Evolutionary conservation across 2,888 invertebrate species (phyloP).

Genomic region (Netelia virgata): DNA sequence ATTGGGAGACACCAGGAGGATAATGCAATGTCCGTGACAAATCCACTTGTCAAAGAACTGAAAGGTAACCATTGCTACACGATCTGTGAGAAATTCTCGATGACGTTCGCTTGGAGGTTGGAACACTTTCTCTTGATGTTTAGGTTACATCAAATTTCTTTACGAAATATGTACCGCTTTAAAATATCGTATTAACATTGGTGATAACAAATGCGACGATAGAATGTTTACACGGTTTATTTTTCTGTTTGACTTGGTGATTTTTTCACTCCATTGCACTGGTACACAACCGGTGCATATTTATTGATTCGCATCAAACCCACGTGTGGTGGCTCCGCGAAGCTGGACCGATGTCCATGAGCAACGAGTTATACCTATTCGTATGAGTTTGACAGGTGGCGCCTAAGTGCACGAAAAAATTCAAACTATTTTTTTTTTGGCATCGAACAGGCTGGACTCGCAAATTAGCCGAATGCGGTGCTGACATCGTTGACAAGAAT

Average conservation of each 20-base stretch:
- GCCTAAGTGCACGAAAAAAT: background rate
- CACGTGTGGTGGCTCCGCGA: conserved; percentile 10
- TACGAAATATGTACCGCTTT: background rate
- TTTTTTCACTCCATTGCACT: conserved; percentile 45
- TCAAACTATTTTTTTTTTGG: conserved; percentile 10
- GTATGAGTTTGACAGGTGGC: conserved; percentile 25
- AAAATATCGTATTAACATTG: conserved; percentile 6
- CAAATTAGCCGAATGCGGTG: conserved; percentile 82
- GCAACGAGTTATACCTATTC: background rate
- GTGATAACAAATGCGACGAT: background rate
- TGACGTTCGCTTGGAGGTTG: conserved; percentile 58
- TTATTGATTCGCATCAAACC: conserved; percentile 55
- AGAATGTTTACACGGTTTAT: background rate
- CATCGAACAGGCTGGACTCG: conserved; percentile 82
- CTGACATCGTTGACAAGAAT: conserved; percentile 85
- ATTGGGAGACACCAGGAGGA: conserved; percentile 35
- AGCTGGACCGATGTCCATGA: conserved; percentile 28
- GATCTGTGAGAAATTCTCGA: conserved; percentile 9
- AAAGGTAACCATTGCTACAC: conserved; percentile 85
- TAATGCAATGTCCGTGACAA: conserved; percentile 86
- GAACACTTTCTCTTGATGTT: conserved; percentile 44
- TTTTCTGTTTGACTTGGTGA: conserved; percentile 4
- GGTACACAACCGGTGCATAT: conserved; percentile 29
- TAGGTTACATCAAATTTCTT: conserved; percentile 29
- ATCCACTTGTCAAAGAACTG: conserved; percentile 87